Conservation (phyloP, 2,888 invertebrate genomes). For the Anticlea derivata region DNA sequence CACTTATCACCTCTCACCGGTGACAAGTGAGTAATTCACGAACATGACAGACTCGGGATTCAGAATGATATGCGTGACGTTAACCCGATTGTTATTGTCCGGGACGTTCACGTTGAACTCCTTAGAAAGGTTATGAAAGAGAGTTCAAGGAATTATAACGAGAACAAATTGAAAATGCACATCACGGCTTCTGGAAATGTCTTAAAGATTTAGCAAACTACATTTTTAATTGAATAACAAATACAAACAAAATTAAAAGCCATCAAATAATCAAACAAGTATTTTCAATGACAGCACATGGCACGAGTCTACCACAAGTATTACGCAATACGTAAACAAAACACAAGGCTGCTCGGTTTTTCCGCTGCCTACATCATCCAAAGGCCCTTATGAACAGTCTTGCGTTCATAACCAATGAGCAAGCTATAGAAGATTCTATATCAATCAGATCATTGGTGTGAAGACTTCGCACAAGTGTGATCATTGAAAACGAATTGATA, state of each 20-base stretch:
- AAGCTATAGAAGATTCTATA: no score
- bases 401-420: background rate
- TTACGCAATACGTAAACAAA: conserved; percentile 29
- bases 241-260: conserved; percentile 23
- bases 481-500: background rate
- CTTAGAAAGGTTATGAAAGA: no score
- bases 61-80: no score
- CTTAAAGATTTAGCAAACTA: background rate
- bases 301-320: conserved; percentile 24
- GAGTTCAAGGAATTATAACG: background rate
- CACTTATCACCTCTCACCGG: no score
- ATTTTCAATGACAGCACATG: conserved; percentile 31
- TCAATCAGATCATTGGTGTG: background rate
- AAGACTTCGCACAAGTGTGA: background rate
- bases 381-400: conserved; percentile 13
- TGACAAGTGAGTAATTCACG: no score
- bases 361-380: conserved; percentile 19
- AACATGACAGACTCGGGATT: no score
- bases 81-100: no score
- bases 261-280: conserved; percentile 20
- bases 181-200: background rate
- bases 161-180: background rate
- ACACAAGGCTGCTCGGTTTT: conserved; percentile 24
- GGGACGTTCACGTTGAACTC: no score
- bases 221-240: background rate